phyloP scores from a whole-genome alignment of 2,113 vertebrate genomes.

The Cynopterus brachyotis region DNA sequence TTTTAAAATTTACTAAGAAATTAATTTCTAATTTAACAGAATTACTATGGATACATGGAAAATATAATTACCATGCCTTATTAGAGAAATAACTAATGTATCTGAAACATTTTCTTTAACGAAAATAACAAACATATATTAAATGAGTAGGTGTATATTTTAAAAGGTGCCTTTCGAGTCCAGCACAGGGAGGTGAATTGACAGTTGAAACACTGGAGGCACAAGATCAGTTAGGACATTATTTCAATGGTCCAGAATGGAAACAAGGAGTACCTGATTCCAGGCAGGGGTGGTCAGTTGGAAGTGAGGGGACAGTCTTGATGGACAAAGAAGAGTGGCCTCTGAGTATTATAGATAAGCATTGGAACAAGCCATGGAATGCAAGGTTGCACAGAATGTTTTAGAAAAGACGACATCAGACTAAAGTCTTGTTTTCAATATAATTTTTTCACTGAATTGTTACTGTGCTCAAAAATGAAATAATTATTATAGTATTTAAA shows the following conservation, averaged over 20 bases:
- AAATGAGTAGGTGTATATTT: neutral
- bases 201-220: neutral
- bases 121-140: neutral
- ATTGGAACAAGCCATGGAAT: neutral
- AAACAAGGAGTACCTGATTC: rapidly evolving
- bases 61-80: neutral
- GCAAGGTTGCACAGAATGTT: neutral
- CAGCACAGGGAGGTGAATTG: neutral
- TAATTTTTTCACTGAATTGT: neutral
- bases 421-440: neutral
- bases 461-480: neutral
- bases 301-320: neutral
- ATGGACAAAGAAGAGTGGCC: neutral
- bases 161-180: neutral
- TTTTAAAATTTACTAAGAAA: neutral
- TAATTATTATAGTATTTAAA: neutral
- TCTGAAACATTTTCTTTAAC: neutral
- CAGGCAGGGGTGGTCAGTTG: neutral
- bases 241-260: neutral
- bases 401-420: neutral
- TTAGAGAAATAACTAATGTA: neutral
- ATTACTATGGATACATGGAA: neutral
- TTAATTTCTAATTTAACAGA: slow-evolving; percentile 9
- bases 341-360: rapidly evolving
- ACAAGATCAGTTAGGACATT: neutral